phyloP scores from a whole-genome alignment of 2,113 vertebrate genomes.

The Solea senegalensis region DNA sequence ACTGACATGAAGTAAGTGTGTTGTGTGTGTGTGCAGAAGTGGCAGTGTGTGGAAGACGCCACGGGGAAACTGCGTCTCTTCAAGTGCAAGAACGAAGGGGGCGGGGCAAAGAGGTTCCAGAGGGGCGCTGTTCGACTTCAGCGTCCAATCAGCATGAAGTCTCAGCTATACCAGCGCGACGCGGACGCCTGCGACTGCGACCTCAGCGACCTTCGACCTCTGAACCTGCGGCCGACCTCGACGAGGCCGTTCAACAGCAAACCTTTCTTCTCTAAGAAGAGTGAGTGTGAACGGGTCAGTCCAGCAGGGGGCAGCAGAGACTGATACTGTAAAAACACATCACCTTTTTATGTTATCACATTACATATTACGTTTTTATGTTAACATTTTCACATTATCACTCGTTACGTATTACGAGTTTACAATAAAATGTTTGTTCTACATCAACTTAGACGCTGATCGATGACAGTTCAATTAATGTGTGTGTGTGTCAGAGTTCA shows the following conservation, averaged over 20 bases:
- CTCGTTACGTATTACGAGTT: too few species aligned
- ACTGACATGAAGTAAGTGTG: too few species aligned
- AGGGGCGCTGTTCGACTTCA: constrained; percentile 66
- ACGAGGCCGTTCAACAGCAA: constrained; percentile 80
- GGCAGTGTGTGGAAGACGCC: constrained; percentile 95
- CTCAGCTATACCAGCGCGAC: constrained; percentile 80
- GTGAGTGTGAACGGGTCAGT: constrained; percentile 73
- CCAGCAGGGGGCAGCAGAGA: constrained; percentile 15
- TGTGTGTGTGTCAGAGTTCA: constrained; percentile 84
- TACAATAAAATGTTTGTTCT: too few species aligned
- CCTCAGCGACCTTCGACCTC: constrained; percentile 64
- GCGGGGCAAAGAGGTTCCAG: constrained; percentile 19
- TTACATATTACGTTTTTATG: too few species aligned
- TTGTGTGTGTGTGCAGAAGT: constrained; percentile 83
- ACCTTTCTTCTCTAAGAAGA: constrained; percentile 89
- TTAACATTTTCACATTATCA: too few species aligned
- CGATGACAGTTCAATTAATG: not conserved
- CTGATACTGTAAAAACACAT: too few species aligned
- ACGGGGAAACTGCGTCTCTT: constrained; percentile 90
- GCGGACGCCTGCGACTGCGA: constrained; percentile 84
- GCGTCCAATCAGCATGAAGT: constrained; percentile 83
- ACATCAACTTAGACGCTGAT: too few species aligned
- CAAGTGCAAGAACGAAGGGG: constrained; percentile 87
- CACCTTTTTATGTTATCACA: too few species aligned
- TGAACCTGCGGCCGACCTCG: constrained; percentile 26